Conservation (phyloP, 1,140 invertebrate genomes). For the Fopius arisanus region DNA sequence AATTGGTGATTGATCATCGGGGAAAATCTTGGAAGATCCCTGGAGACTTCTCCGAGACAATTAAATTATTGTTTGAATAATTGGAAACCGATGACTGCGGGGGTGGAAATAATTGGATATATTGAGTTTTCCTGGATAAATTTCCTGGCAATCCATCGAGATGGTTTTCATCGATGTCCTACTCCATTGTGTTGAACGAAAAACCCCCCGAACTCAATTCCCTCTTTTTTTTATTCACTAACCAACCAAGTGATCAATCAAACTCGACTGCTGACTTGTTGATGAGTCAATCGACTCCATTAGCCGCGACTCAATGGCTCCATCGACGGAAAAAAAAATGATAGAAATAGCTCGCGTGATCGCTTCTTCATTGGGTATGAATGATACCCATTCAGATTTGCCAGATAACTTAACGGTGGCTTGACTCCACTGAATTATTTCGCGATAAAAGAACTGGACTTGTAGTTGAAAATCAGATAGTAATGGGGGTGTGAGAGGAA, state of each 20-base stretch:
- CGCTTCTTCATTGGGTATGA: constrained; percentile 7
- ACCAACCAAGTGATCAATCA: constrained; percentile 11
- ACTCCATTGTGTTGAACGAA: no score
- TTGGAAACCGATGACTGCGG: no score
- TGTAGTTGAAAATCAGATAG: background rate
- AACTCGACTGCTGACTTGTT: background rate
- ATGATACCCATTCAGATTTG: background rate
- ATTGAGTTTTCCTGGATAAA: no score
- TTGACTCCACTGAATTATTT: background rate
- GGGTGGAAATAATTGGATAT: no score
- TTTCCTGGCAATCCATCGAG: no score
- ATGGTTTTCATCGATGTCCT: no score
- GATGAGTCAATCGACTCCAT: constrained; percentile 27
- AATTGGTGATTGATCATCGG: background rate
- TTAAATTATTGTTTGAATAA: no score
- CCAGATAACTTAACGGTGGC: background rate
- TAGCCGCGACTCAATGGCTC: constrained; percentile 17
- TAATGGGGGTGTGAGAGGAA: background rate
- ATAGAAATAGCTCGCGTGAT: background rate
- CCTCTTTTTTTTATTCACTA: constrained; percentile 11
- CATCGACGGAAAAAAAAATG: constrained; percentile 24
- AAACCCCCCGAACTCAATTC: no score
- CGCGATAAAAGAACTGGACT: background rate
- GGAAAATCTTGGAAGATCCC: no score
- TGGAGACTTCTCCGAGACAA: no score